phyloP scores from a whole-genome alignment of 2,888 invertebrate genomes.

The Hypercompe scribonia region DNA sequence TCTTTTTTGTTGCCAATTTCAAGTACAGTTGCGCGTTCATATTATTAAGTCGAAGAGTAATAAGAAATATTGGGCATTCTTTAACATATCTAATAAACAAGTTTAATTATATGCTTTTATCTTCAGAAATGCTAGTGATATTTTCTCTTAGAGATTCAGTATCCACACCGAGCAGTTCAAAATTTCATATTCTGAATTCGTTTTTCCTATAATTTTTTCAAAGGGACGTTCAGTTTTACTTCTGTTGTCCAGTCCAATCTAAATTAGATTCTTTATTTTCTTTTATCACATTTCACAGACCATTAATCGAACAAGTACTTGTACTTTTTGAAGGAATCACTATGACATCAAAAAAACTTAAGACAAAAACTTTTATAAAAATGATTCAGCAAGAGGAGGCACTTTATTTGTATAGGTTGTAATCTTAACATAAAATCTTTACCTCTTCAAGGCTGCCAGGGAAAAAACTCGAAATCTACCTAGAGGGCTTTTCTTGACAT shows the following conservation, averaged over 20 bases:
- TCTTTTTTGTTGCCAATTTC: conserved; percentile 78
- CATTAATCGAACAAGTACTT: not conserved
- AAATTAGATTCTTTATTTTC: not conserved
- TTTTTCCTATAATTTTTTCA: not conserved
- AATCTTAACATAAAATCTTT: not conserved
- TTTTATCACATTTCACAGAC: not conserved
- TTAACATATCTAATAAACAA: conserved; percentile 39
- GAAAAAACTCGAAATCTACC: not conserved
- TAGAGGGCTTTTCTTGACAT: not conserved
- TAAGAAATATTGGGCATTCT: conserved; percentile 58
- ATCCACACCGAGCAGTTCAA: not conserved
- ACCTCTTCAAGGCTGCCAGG: not conserved
- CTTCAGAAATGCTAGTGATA: conserved; percentile 5
- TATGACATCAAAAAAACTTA: not conserved
- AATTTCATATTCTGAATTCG: not conserved
- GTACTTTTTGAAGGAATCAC: not conserved
- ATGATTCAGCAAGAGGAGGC: not conserved
- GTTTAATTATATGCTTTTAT: conserved; percentile 21
- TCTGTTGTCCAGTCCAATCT: not conserved
- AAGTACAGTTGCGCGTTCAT: conserved; percentile 79
- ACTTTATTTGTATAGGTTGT: conserved; percentile 1
- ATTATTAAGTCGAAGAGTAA: conserved; percentile 60
- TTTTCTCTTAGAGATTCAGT: conserved; percentile 8
- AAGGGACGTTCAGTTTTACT: not conserved
- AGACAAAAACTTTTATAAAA: not conserved